Evolutionary conservation across 2,797 vertebrate species (phyloP).

Genomic region (Liparis tanakae): DNA sequence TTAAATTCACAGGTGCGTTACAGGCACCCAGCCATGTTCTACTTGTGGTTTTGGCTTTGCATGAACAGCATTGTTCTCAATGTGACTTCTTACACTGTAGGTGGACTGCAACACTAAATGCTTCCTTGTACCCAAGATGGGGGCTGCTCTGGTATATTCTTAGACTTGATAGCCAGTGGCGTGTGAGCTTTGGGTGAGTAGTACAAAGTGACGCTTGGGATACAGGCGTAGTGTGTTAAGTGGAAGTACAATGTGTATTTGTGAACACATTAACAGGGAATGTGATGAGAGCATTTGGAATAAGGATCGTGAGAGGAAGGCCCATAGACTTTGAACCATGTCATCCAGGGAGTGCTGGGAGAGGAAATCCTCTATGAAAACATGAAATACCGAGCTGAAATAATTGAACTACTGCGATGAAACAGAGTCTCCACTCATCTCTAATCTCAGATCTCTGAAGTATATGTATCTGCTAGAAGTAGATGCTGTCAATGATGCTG

Average conservation of each 20-base stretch:
- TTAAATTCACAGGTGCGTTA: conserved; percentile 49
- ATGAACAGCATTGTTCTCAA: conserved; percentile 37
- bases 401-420: conserved; percentile 48
- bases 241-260: not conserved
- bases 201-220: conserved; percentile 5
- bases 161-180: not conserved
- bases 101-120: conserved; percentile 24
- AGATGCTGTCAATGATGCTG: no score
- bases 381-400: conserved; percentile 26
- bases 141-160: conserved; percentile 21
- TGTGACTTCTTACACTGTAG: conserved; percentile 29
- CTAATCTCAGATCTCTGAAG: conserved; percentile 19
- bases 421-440: conserved; percentile 5
- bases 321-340: conserved; percentile 24
- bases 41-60: conserved; percentile 21
- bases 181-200: conserved; percentile 14
- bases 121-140: conserved; percentile 9
- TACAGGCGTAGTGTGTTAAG: not conserved
- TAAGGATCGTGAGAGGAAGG: conserved; percentile 8
- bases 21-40: conserved; percentile 18
- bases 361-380: conserved; percentile 37
- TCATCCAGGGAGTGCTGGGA: conserved; percentile 32
- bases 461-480: not conserved
- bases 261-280: not conserved
- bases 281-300: conserved; percentile 2